A percentile compares a stretch with the other conserved stretches of the same genome.
These are phyloP conservation scores for Dryoscopus gambensis DNA, from an alignment of 2,113 vertebrate genomes.

Conservation along the genomic window DNA sequence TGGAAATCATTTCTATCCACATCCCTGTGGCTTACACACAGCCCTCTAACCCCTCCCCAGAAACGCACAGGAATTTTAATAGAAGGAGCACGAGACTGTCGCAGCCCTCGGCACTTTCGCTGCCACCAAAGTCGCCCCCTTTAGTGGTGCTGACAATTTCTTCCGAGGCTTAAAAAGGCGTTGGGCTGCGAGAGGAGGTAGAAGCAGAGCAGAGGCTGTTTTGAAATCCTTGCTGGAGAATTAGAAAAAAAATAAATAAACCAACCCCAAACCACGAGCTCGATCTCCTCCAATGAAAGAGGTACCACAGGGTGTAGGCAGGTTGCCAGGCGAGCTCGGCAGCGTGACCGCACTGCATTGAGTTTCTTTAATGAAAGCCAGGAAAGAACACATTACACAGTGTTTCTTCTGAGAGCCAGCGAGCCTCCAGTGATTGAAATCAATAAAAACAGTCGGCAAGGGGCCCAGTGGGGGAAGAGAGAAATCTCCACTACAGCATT, in stretches of 20 bases:
- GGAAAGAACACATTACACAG: slow-evolving; percentile 85
- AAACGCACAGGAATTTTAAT: slow-evolving; percentile 9
- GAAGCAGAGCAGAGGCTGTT: slow-evolving; percentile 12
- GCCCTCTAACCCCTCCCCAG: neutral
- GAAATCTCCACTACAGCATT: slow-evolving; percentile 48
- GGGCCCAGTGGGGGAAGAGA: slow-evolving; percentile 69
- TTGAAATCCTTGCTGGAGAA: slow-evolving; percentile 35
- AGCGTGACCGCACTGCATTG: slow-evolving; percentile 81
- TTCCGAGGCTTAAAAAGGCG: neutral
- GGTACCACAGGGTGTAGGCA: slow-evolving; percentile 80
- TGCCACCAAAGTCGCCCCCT: neutral
- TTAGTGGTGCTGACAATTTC: neutral
- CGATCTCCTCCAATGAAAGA: slow-evolving; percentile 70
- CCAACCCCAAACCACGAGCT: slow-evolving; percentile 43
- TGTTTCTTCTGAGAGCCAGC: slow-evolving; percentile 72
- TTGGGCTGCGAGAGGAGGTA: neutral
- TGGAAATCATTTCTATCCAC: neutral
- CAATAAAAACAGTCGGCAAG: slow-evolving; percentile 75
- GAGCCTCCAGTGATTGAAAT: slow-evolving; percentile 75
- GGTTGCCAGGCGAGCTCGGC: slow-evolving; percentile 79
- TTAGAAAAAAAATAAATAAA: neutral
- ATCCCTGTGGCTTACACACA: neutral
- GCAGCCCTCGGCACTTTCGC: neutral
- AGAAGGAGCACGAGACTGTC: neutral
- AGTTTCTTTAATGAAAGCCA: slow-evolving; percentile 86